Base-by-base conservation (phyloP, 2,888 invertebrate genomes). In the Nephrotoma flavescens region DNA sequence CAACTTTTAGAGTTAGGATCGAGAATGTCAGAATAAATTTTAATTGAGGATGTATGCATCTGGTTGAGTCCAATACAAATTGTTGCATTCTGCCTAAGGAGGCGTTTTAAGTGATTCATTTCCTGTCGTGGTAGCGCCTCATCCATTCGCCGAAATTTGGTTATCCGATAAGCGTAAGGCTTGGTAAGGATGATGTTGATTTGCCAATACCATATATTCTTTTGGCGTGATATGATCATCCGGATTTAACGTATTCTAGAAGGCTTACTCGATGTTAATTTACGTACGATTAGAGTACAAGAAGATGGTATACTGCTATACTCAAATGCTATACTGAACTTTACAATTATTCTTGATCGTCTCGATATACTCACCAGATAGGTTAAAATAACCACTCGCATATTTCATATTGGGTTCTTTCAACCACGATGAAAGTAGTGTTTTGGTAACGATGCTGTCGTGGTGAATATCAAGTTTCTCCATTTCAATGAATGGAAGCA, bases 201-300 rank as follows among this genome's bases (percentile, higher is more conserved):
- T 4, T 95, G 93, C 89, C 96, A 95, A 89, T 96, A 97, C 98
- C 98, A 98, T 89, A 31, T 31, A 98, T 92, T 0, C 99, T 99
- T 92, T 99, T 99, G 0, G 96, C 97, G 92, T 99, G 99, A 91
- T 97, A 99, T 0, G 98, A 99, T 98, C 98, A 99, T 0, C 95
- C 95, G 0, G 94, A 92, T 87, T 95, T 93, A 89, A 95, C 93
- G 91, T 97, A 99, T 91, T 99, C n/a, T n/a, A n/a, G n/a, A n/a
- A n/a, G n/a, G n/a, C n/a, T n/a, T n/a, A n/a, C n/a, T n/a, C n/a
- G n/a, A n/a, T n/a, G n/a, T n/a, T n/a, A n/a, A 98, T 88, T 94
- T 93, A 90, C 94, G 93, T 2, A 97, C 97, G 89, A 98, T 94
- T 88, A 96, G 92, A 6, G 97, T 97, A 90, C 99, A 99, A 0